Conservation (phyloP, 2,113 vertebrate genomes). For the Anoura caudifer region DNA sequence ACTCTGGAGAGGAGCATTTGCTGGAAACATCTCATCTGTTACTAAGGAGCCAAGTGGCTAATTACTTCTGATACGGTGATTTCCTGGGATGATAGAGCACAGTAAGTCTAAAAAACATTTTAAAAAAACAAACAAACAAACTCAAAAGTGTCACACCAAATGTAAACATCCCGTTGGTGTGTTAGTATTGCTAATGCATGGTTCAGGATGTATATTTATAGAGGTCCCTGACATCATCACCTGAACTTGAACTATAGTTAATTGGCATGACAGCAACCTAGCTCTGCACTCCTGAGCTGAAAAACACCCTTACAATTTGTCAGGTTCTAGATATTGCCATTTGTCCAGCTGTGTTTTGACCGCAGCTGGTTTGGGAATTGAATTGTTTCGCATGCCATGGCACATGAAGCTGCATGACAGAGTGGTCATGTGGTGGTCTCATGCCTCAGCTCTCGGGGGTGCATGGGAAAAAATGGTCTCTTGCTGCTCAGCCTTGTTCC, state of each 20-base stretch:
- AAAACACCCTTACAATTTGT: not conserved
- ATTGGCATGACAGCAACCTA: not conserved
- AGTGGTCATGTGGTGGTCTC: not conserved
- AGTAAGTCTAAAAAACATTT: constrained; percentile 43
- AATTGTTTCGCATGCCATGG: not conserved
- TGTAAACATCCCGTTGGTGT: constrained; percentile 21
- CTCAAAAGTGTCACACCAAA: not conserved
- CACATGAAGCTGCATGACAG: not conserved
- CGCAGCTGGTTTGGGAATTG: not conserved
- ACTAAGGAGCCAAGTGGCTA: constrained; percentile 9
- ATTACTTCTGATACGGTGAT: not conserved
- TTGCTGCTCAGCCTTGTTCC: not conserved
- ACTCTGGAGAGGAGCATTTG: not conserved
- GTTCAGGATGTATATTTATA: not conserved
- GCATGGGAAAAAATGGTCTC: not conserved
- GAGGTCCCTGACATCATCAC: not conserved
- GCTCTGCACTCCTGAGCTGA: constrained; percentile 4
- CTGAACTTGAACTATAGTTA: not conserved
- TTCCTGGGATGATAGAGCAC: constrained; percentile 44
- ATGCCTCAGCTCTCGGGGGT: not conserved
- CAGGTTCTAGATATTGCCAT: not conserved
- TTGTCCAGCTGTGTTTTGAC: constrained; percentile 35
- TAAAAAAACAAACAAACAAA: not conserved
- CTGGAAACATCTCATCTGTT: not conserved
- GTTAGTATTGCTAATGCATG: not conserved